Evolutionary conservation across 1,140 invertebrate species (phyloP).

Genomic region (Drosophila athabasca): DNA sequence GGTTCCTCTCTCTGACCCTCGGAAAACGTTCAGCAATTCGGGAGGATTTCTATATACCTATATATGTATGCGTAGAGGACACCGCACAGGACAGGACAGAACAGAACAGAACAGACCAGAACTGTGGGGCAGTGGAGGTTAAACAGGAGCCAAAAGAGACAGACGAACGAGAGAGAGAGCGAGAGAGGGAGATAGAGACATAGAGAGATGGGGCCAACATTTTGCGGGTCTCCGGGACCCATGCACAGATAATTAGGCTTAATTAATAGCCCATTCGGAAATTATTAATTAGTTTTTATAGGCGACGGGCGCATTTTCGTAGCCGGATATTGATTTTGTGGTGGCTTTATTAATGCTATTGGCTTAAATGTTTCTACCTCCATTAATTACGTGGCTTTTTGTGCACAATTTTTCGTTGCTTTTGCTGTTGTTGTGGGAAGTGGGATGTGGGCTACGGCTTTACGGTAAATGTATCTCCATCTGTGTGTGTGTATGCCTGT

Average conservation of each 20-base stretch:
- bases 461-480: conserved; percentile 31
- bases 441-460: conserved; percentile 4
- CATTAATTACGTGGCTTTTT: conserved; percentile 83
- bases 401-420: conserved; percentile 61
- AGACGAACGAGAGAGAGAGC: conserved; percentile 12
- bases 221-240: conserved; percentile 72
- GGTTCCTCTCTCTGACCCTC: no score
- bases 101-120: no score
- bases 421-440: conserved; percentile 37
- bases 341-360: conserved; percentile 84
- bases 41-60: no score
- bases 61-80: no score
- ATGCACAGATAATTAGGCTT: conserved; percentile 84
- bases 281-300: conserved; percentile 84
- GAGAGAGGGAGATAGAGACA: not conserved
- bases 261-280: conserved; percentile 84
- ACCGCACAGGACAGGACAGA: no score
- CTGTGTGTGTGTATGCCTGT: conserved; percentile 15
- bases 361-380: conserved; percentile 83
- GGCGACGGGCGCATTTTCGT: conserved; percentile 82
- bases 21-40: no score
- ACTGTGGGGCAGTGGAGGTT: conserved; percentile 1
- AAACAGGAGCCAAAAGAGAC: conserved; percentile 27
- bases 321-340: conserved; percentile 84
- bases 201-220: conserved; percentile 46